phyloP scores from a whole-genome alignment of 2,113 vertebrate genomes.

The Bagarius yarrelli region DNA sequence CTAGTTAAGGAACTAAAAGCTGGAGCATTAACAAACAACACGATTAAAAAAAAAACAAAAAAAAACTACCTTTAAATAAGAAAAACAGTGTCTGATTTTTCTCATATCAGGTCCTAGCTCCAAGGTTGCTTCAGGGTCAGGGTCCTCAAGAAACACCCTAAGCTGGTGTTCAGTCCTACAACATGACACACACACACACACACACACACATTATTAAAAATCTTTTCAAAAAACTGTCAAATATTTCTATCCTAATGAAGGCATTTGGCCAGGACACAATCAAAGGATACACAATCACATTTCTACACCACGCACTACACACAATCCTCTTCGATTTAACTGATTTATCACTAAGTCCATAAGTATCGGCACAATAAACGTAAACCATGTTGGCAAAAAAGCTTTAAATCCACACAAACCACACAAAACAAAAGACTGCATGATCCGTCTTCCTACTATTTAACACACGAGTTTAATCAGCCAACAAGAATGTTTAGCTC shows the following conservation, averaged over 20 bases:
- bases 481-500: constrained; percentile 47
- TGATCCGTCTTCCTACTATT: constrained; percentile 9
- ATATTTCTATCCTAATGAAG: neutral
- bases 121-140: constrained; percentile 76
- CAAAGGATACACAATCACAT: neutral
- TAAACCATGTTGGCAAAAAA: neutral
- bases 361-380: neutral
- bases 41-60: neutral
- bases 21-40: neutral
- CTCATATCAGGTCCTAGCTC: constrained; percentile 88
- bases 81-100: constrained; percentile 87
- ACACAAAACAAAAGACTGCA: constrained; percentile 9
- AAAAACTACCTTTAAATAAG: constrained; percentile 79
- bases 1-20: neutral
- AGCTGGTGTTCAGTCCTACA: constrained; percentile 79
- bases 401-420: constrained; percentile 2
- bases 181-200: constrained; percentile 51
- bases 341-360: constrained; percentile 8
- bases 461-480: constrained; percentile 40
- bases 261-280: neutral
- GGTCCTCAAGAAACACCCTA: constrained; percentile 78
- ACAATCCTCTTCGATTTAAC: neutral
- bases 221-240: neutral
- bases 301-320: neutral
- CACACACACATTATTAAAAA: neutral